These are phyloP conservation scores for Microchirus variegatus DNA, from an alignment of 2,797 vertebrate genomes.

Conservation along the genomic window DNA sequence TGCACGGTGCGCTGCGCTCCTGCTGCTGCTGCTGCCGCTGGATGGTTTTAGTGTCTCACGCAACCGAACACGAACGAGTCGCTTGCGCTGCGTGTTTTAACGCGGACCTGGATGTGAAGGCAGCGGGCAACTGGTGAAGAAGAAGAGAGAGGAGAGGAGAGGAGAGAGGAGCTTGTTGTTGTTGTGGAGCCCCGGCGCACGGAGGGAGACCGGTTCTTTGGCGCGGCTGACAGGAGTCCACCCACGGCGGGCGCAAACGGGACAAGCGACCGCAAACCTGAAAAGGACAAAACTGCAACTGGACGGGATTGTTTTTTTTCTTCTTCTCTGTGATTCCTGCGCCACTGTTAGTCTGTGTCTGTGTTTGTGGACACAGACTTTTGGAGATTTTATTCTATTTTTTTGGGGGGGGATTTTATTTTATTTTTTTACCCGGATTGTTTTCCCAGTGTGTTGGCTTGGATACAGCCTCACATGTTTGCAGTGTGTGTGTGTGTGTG, in stretches of 20 bases:
- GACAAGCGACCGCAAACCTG: slow-evolving; percentile 55
- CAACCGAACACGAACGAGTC: slow-evolving; percentile 50
- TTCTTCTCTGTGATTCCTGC: slow-evolving; percentile 20
- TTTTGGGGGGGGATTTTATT: slow-evolving; percentile 41
- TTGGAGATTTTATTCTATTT: slow-evolving; percentile 26
- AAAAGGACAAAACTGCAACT: slow-evolving; percentile 47
- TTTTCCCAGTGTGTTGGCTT: slow-evolving; percentile 12
- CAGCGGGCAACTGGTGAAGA: slow-evolving; percentile 23
- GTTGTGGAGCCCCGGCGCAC: slow-evolving; percentile 25
- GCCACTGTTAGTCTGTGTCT: background rate
- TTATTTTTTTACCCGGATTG: background rate
- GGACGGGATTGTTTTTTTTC: slow-evolving; percentile 54
- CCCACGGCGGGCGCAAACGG: slow-evolving; percentile 60
- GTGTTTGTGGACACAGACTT: slow-evolving; percentile 23
- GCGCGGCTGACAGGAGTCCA: slow-evolving; percentile 56
- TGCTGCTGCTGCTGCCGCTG: slow-evolving; percentile 43
- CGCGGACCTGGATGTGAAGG: slow-evolving; percentile 36
- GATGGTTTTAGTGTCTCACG: slow-evolving; percentile 42
- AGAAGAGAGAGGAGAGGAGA: too few relatives aligned
- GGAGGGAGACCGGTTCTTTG: slow-evolving; percentile 38
- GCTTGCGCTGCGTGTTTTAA: slow-evolving; percentile 25
- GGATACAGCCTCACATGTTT: slow-evolving; percentile 50
- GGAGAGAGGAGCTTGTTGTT: too few relatives aligned
- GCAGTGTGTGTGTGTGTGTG: slow-evolving; percentile 17
- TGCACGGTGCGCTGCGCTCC: slow-evolving; percentile 49